Percentiles rank a stretch among this genome's conserved stretches.
Conservation (phyloP, 2,797 vertebrate genomes). For the Xyrichtys novacula region DNA sequence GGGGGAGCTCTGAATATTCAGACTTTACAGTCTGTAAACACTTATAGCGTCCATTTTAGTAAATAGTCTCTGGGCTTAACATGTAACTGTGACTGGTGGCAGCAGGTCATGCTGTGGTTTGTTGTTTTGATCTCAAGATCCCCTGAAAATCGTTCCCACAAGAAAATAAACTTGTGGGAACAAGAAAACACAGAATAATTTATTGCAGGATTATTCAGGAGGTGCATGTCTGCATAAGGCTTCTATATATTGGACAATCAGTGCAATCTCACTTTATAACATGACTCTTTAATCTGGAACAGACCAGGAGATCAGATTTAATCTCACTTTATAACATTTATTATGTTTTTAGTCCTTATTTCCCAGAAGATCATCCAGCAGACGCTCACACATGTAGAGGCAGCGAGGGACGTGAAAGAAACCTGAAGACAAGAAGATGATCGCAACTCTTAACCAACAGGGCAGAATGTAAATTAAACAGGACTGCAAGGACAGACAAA, state of each 20-base stretch:
- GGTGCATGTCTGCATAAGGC: no score
- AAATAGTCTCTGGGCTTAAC: no score
- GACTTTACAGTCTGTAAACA: no score
- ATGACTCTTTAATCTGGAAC: background rate
- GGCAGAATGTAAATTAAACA: background rate
- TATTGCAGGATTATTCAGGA: no score
- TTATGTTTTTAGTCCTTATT: slow-evolving; percentile 32
- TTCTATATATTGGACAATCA: background rate
- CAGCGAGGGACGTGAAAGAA: slow-evolving; percentile 93
- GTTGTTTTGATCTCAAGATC: no score
- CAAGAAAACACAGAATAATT: no score
- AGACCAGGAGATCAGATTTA: background rate
- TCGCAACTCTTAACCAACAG: background rate
- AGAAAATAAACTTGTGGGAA: no score
- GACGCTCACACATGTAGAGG: slow-evolving; percentile 90
- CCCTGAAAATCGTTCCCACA: no score
- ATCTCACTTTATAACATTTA: background rate
- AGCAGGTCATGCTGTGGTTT: no score
- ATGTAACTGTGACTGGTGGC: no score
- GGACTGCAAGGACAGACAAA: background rate
- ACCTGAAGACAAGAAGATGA: slow-evolving; percentile 73
- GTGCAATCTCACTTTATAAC: background rate
- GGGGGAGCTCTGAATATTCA: no score
- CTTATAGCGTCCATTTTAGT: no score
- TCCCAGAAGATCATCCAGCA: slow-evolving; percentile 86